A percentile compares a stretch with the other conserved stretches of the same genome.
Evolutionary conservation across 2,113 vertebrate species (phyloP).

Genomic region (Furnarius figulus): DNA sequence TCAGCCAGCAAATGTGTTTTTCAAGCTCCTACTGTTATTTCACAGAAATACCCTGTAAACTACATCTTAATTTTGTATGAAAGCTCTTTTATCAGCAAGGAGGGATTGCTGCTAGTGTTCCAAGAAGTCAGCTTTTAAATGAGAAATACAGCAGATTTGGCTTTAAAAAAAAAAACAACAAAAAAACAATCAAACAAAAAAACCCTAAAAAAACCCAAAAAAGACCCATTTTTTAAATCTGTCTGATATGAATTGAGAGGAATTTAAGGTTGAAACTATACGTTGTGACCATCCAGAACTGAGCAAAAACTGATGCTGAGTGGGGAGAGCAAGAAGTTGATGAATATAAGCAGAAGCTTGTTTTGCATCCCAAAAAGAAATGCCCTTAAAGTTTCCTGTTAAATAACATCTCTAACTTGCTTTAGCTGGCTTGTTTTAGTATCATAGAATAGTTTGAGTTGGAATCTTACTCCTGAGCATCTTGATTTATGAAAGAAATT

Average conservation of each 20-base stretch:
- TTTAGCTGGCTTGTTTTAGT: not conserved
- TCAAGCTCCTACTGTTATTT: conserved; percentile 26
- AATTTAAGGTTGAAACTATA: not conserved
- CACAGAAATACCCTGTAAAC: not conserved
- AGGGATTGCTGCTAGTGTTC: not conserved
- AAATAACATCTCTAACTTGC: not conserved
- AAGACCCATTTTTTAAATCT: not conserved
- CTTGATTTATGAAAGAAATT: not conserved
- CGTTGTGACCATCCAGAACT: not conserved
- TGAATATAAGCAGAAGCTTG: not conserved
- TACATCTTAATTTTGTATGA: conserved; percentile 49
- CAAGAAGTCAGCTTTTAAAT: conserved; percentile 21
- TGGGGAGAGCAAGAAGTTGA: not conserved
- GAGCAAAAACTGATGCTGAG: not conserved
- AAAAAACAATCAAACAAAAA: not conserved
- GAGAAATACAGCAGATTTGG: not conserved
- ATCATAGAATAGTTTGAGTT: not conserved
- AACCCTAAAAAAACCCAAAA: not conserved
- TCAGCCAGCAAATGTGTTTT: conserved; percentile 40
- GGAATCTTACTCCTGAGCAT: not conserved
- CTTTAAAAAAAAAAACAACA: not conserved
- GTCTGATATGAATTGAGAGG: not conserved
- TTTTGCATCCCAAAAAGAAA: not conserved
- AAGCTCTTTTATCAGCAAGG: conserved; percentile 42
- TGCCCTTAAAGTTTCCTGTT: not conserved